phyloP scores from a whole-genome alignment of 2,113 vertebrate genomes.

The Actinemys pallida region DNA sequence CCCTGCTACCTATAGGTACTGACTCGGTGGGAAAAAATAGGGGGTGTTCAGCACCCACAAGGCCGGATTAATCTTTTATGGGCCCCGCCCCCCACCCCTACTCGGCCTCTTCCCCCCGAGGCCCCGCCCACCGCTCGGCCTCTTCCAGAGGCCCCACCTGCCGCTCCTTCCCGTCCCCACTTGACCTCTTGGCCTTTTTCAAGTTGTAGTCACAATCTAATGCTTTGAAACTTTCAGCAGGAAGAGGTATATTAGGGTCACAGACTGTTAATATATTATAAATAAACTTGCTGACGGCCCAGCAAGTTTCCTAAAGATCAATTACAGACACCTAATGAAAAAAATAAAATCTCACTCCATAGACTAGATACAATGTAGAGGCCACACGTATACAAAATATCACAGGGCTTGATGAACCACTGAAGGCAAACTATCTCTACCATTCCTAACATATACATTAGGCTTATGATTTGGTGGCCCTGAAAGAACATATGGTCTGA shows the following conservation, averaged over 20 bases:
- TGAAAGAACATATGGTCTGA: not conserved
- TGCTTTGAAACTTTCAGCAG: not conserved
- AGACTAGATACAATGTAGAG: not conserved
- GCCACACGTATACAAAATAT: not conserved
- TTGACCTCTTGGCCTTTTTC: not conserved
- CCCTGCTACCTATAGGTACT: no score
- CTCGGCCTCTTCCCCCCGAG: no score
- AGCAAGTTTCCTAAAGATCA: not conserved
- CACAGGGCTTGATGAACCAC: not conserved
- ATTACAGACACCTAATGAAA: not conserved
- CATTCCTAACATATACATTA: fast-evolving
- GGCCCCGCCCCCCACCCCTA: no score
- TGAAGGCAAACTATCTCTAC: not conserved
- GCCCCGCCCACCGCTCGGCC: no score
- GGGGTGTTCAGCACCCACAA: no score
- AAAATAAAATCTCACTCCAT: not conserved
- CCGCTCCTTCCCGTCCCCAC: no score
- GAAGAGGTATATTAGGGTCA: not conserved
- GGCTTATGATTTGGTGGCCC: not conserved
- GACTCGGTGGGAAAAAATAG: no score
- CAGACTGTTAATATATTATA: not conserved
- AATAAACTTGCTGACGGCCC: not conserved
- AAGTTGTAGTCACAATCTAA: not conserved
- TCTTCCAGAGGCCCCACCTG: no score
- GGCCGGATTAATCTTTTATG: no score